Evolutionary conservation across 2,113 vertebrate genomes (phyloP).

Genomic region (Mesitornis unicolor): DNA sequence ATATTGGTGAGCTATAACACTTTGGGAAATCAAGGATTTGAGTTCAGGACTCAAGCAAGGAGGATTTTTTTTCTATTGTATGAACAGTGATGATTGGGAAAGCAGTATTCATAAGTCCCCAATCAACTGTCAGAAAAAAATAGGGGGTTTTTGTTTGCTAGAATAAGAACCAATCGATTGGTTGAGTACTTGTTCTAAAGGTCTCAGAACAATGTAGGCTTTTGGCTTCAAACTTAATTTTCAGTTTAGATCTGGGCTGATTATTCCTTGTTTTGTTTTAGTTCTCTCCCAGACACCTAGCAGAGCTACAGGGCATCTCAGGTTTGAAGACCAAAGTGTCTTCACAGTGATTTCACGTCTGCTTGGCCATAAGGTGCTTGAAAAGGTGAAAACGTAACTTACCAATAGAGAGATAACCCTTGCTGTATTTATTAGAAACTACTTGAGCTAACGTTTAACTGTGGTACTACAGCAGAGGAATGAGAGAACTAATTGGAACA

Average conservation of each 20-base stretch:
- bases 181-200: background rate
- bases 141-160: background rate
- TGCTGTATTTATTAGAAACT: background rate
- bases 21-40: background rate
- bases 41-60: background rate
- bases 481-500: background rate
- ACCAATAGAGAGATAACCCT: background rate
- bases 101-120: background rate
- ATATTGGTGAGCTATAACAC: background rate
- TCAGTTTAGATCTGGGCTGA: rapidly evolving
- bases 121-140: background rate
- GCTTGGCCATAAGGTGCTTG: background rate
- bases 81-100: background rate
- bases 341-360: background rate
- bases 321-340: background rate
- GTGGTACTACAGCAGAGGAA: background rate
- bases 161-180: background rate
- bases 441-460: background rate
- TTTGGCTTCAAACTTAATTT: background rate
- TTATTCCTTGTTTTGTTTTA: background rate
- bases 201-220: background rate
- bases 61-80: background rate
- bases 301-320: background rate
- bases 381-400: background rate
- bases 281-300: background rate